These are phyloP conservation scores for Ferdinandea cuprea DNA, from an alignment of 2,888 invertebrate genomes.

Conservation along the genomic window DNA sequence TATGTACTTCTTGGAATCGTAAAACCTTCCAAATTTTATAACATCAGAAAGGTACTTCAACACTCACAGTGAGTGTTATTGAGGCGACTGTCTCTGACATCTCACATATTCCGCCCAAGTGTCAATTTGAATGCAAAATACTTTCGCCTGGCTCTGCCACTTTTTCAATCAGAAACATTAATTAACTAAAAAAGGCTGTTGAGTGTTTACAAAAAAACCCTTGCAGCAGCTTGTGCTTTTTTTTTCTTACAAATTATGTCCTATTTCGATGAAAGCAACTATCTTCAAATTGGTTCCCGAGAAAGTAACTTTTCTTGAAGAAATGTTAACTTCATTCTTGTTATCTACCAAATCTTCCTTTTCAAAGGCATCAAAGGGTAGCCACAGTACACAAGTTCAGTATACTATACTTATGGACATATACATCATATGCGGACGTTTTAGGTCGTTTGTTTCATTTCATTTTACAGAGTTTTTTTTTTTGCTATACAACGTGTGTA, in stretches of 20 bases:
- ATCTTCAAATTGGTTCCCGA: slow-evolving; percentile 8
- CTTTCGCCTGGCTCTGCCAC: no score
- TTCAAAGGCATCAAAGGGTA: not conserved
- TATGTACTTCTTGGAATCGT: no score
- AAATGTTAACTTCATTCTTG: slow-evolving; percentile 27
- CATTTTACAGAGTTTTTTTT: not conserved
- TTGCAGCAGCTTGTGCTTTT: not conserved
- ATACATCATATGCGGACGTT: slow-evolving; percentile 13
- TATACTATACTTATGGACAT: slow-evolving; percentile 38
- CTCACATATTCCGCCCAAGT: no score
- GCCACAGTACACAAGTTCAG: not conserved
- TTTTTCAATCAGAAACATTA: no score
- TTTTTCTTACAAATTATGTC: not conserved
- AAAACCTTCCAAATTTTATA: no score
- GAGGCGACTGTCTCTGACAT: no score
- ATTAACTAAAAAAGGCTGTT: no score
- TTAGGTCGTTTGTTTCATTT: not conserved
- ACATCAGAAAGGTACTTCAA: no score
- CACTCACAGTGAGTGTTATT: no score
- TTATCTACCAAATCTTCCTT: slow-evolving; percentile 8
- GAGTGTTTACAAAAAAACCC: no score
- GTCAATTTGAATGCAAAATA: no score
- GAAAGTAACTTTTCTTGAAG: slow-evolving; percentile 45
- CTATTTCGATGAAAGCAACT: slow-evolving; percentile 6
- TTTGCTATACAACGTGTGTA: slow-evolving; percentile 10